Evolutionary conservation across 2,113 vertebrate species (phyloP).

Genomic region (Brachionichthys hirsutus): DNA sequence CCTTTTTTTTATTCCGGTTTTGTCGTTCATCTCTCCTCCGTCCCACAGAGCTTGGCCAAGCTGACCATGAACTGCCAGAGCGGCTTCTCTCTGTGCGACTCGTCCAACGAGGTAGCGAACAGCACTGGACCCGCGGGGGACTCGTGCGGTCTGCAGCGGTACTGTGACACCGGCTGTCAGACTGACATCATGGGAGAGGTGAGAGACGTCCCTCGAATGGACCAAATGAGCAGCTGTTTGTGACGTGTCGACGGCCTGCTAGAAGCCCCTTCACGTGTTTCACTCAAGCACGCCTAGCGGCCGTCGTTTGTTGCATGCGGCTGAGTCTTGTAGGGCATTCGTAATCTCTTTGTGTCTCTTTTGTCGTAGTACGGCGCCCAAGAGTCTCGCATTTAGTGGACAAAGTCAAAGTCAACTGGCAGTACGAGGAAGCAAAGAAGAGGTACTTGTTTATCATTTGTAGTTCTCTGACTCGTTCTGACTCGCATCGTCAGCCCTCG

Average conservation of each 20-base stretch:
- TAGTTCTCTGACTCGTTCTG: constrained; percentile 40
- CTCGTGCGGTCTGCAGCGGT: constrained; percentile 82
- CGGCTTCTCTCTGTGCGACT: constrained; percentile 82
- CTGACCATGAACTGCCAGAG: constrained; percentile 91
- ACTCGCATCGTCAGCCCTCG: constrained; percentile 25
- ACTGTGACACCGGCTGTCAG: constrained; percentile 93
- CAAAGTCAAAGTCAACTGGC: constrained; percentile 94
- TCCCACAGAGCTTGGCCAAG: constrained; percentile 88
- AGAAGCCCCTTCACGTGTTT: constrained; percentile 1
- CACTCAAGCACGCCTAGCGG: too few species aligned
- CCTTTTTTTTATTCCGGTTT: neutral
- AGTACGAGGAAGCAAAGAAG: constrained; percentile 97
- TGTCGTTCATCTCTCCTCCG: neutral
- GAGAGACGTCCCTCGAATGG: constrained; percentile 16
- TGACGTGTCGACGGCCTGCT: neutral
- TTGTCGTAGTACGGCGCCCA: constrained; percentile 83
- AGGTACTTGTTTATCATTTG: constrained; percentile 77
- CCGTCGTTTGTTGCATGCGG: too few species aligned
- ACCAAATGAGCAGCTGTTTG: too few species aligned
- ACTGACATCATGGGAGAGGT: constrained; percentile 95
- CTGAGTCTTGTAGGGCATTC: neutral
- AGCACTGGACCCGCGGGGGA: constrained; percentile 66
- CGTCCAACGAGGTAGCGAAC: constrained; percentile 78
- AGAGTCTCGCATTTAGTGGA: constrained; percentile 89
- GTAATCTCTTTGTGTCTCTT: neutral